Evolutionary conservation across 2,113 vertebrate genomes (phyloP).

Genomic region (Gnathonemus longibarbis): DNA sequence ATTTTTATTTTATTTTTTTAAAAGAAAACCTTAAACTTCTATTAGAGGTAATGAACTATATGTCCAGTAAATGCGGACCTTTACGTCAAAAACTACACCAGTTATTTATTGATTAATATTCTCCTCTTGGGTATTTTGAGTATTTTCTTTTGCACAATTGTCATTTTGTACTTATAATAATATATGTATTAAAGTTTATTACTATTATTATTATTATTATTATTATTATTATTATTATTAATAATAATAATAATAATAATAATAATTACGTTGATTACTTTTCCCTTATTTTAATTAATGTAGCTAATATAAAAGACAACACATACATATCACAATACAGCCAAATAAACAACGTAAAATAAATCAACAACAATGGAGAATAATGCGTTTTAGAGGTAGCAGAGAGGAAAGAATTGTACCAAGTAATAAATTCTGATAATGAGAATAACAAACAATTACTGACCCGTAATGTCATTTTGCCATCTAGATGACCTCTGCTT

Average conservation of each 20-base stretch:
- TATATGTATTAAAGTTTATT: not conserved
- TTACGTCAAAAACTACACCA: not conserved
- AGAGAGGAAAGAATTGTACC: not conserved
- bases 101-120: not conserved
- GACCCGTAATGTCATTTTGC: constrained; percentile 25
- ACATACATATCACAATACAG: not conserved
- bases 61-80: not conserved
- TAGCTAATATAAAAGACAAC: not conserved
- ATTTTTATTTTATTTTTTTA: not conserved
- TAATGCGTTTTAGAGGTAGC: not conserved
- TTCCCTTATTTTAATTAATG: not conserved
- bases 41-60: not conserved
- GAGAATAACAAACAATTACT: not conserved
- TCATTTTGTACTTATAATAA: not conserved
- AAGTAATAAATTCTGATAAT: not conserved
- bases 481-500: constrained; percentile 25
- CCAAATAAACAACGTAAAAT: not conserved
- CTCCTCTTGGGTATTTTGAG: not conserved
- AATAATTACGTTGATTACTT: not conserved
- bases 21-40: not conserved
- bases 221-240: not conserved
- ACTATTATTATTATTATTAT: not conserved
- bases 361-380: not conserved
- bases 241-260: not conserved
- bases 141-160: not conserved